Evolutionary conservation across 2,888 invertebrate genomes (phyloP).

Genomic region (Lasioglossum zephyrum): DNA sequence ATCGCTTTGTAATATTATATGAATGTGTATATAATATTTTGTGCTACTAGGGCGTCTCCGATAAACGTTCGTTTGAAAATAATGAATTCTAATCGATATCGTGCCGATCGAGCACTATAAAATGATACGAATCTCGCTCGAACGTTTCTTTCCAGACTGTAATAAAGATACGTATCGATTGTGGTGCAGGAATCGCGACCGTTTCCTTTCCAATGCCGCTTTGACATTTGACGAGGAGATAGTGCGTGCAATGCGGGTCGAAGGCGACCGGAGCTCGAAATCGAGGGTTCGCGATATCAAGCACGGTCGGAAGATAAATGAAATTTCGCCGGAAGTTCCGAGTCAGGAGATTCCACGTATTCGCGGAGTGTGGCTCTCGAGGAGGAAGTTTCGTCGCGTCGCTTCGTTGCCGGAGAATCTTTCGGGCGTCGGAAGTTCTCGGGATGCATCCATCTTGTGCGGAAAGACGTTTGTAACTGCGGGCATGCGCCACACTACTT

Average conservation of each 20-base stretch:
- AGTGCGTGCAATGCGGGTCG: slow-evolving; percentile 26
- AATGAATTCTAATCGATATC: not conserved
- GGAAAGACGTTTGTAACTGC: slow-evolving; percentile 24
- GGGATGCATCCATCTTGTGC: slow-evolving; percentile 41
- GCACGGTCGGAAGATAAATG: slow-evolving; percentile 42
- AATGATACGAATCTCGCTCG: slow-evolving; percentile 2
- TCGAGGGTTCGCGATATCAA: slow-evolving; percentile 17
- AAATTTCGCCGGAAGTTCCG: slow-evolving; percentile 38
- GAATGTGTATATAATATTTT: too few relatives aligned
- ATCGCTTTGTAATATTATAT: too few relatives aligned
- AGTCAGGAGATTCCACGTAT: slow-evolving; percentile 3
- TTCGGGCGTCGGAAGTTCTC: slow-evolving; percentile 27
- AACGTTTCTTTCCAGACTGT: not conserved
- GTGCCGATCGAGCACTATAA: not conserved
- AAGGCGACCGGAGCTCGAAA: not conserved
- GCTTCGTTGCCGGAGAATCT: slow-evolving; percentile 12
- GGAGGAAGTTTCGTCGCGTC: slow-evolving; percentile 18
- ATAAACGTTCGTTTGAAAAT: not conserved
- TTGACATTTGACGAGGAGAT: slow-evolving; percentile 73
- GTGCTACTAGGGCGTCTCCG: not conserved
- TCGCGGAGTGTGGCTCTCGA: not conserved
- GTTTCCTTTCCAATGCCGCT: slow-evolving; percentile 70
- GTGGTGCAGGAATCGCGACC: not conserved
- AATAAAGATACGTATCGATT: slow-evolving; percentile 9
- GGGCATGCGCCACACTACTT: slow-evolving; percentile 21